Conservation (phyloP, 2,888 invertebrate species). For the Nesidiocoris tenuis region DNA sequence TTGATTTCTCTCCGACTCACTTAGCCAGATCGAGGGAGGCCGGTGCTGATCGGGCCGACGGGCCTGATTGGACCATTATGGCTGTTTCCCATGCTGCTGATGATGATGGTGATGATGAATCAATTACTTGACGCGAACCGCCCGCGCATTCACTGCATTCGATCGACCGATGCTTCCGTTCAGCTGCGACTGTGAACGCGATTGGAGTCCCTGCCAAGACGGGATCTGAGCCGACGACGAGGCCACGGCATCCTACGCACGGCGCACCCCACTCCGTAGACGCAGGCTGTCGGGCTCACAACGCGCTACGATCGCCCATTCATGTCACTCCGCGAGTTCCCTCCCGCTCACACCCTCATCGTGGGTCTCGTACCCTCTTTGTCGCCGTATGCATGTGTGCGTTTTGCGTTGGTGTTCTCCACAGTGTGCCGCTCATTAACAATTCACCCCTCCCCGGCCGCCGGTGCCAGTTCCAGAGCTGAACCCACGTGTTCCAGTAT, state of each 20-base stretch:
- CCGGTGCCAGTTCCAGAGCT: no score
- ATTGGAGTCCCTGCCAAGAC: background rate
- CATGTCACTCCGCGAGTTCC: no score
- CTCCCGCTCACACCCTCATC: no score
- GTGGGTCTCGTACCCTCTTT: background rate
- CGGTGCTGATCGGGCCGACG: background rate
- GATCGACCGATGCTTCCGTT: background rate
- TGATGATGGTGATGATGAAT: no score
- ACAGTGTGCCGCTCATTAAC: background rate
- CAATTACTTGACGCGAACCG: no score
- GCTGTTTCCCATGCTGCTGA: no score
- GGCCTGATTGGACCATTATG: no score
- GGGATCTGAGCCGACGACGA: background rate
- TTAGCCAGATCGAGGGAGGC: background rate
- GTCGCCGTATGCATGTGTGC: background rate
- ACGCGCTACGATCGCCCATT: background rate
- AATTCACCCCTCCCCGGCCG: background rate
- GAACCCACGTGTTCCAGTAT: no score
- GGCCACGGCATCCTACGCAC: background rate
- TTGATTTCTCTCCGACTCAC: background rate
- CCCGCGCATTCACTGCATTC: background rate
- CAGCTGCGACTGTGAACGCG: background rate
- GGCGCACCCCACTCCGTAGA: background rate
- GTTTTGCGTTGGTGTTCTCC: background rate
- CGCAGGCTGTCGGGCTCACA: background rate